phyloP scores from a whole-genome alignment of 2,888 invertebrate genomes.

The Diarsia rubi region DNA sequence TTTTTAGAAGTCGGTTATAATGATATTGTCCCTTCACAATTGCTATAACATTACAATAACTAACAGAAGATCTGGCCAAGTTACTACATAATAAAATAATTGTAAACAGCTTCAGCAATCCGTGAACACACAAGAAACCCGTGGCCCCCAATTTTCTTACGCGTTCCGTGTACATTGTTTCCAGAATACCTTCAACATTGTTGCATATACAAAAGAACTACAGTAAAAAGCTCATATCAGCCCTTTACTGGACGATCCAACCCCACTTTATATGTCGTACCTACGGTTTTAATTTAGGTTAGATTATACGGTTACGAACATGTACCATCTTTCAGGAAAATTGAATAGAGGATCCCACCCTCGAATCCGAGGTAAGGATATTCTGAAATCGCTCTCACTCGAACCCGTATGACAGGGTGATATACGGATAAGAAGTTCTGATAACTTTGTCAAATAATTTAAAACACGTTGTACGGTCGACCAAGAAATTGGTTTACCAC shows the following conservation, averaged over 20 bases:
- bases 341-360: slow-evolving; percentile 65
- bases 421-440: slow-evolving; percentile 13
- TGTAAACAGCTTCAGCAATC: slow-evolving; percentile 1
- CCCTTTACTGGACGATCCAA: slow-evolving; percentile 27
- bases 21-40: not conserved
- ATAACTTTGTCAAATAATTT: not conserved
- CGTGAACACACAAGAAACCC: slow-evolving; percentile 5
- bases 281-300: slow-evolving; percentile 55
- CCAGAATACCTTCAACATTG: slow-evolving; percentile 31
- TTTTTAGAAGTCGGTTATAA: too few species aligned
- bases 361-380: slow-evolving; percentile 60
- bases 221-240: slow-evolving; percentile 34
- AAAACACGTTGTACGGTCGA: too few species aligned
- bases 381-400: slow-evolving; percentile 62
- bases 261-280: slow-evolving; percentile 45
- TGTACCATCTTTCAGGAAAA: slow-evolving; percentile 60
- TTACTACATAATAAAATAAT: not conserved
- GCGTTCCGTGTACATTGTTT: slow-evolving; percentile 26
- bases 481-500: too few species aligned
- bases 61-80: not conserved
- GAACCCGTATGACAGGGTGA: slow-evolving; percentile 23
- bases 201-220: slow-evolving; percentile 35
- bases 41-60: not conserved
- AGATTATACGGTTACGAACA: slow-evolving; percentile 54
- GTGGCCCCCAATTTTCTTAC: not conserved